A percentile compares a stretch with the other conserved stretches of the same genome.
phyloP scores from a whole-genome alignment of 1,140 invertebrate genomes.

The Conus ventricosus region DNA sequence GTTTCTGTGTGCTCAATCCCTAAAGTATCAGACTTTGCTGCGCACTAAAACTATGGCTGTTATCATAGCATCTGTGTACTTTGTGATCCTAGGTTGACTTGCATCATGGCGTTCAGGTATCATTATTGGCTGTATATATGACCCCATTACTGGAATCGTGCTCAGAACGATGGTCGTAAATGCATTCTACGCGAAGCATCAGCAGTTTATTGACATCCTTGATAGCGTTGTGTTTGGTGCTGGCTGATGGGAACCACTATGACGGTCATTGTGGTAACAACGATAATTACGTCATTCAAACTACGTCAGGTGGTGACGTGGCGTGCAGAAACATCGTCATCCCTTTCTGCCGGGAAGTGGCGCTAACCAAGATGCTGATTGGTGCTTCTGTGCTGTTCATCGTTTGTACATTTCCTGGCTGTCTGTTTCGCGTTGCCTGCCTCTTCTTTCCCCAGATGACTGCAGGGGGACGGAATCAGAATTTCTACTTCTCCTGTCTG shows the following conservation, averaged over 20 bases:
- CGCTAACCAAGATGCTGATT: constrained; percentile 17
- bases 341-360: not conserved
- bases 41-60: not conserved
- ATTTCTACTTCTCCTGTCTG: not conserved
- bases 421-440: not conserved
- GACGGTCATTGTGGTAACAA: not conserved
- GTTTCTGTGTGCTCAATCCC: not conserved
- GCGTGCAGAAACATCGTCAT: not conserved
- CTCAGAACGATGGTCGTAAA: not conserved
- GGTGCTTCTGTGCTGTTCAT: constrained; percentile 11
- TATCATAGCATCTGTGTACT: not conserved
- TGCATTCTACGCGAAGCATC: not conserved
- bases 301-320: not conserved
- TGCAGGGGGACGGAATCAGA: not conserved
- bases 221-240: not conserved
- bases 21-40: not conserved
- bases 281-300: not conserved
- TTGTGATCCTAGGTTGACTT: not conserved
- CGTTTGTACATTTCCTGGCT: not conserved
- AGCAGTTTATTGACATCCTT: not conserved
- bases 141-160: not conserved
- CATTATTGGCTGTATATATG: not conserved
- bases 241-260: not conserved
- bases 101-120: not conserved
- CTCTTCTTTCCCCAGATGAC: constrained; percentile 2